Percentiles rank a stretch among this genome's conserved stretches.
These are phyloP conservation scores for Aphrocallistes beatrix DNA, from an alignment of 37 sponge, comb jelly and placozoan genomes.

Conservation along the genomic window DNA sequence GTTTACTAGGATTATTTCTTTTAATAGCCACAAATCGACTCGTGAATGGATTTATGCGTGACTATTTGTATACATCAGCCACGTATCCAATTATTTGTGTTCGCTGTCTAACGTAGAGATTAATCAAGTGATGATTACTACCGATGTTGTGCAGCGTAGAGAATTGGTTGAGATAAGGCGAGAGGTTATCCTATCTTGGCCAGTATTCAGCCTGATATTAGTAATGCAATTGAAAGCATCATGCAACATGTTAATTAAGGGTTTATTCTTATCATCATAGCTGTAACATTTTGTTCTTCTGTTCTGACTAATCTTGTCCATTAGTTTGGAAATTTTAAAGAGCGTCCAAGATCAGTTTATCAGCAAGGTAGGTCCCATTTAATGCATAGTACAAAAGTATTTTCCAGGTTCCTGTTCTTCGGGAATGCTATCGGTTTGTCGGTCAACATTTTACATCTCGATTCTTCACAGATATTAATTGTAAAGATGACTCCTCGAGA, in stretches of 20 bases:
- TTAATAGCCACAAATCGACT: neutral
- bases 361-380: constrained; percentile 22
- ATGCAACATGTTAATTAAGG: too few relatives aligned
- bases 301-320: neutral
- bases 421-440: too few relatives aligned
- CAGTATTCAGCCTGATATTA: constrained; percentile 1
- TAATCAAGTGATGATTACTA: neutral
- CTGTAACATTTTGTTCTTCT: too few relatives aligned
- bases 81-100: neutral
- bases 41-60: too few relatives aligned
- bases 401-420: too few relatives aligned
- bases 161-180: neutral
- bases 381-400: too few relatives aligned
- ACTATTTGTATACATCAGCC: too few relatives aligned
- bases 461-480: neutral
- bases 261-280: too few relatives aligned
- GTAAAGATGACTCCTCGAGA: neutral
- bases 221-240: too few relatives aligned
- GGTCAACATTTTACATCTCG: too few relatives aligned
- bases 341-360: constrained; percentile 25
- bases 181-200: neutral
- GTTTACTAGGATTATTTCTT: neutral
- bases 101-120: neutral
- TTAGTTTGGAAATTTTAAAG: constrained; percentile 31
- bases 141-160: neutral